Conservation (phyloP, 2,113 vertebrate species). For the mouse (Mus musculus) region DNA sequence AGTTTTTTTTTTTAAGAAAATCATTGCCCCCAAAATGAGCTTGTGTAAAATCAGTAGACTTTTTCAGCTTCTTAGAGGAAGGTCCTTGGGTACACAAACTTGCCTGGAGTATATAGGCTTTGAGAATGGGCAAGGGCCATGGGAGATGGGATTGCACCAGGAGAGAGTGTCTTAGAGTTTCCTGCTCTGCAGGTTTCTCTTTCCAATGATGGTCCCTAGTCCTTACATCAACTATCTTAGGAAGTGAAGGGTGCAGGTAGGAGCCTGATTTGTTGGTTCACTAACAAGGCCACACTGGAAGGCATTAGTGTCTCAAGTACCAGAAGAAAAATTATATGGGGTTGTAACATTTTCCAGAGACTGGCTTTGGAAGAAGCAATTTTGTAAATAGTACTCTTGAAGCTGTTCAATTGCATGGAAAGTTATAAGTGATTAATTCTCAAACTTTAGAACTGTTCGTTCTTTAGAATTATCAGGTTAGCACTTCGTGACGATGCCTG, state of each 20-base stretch:
- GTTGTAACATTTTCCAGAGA: slow-evolving; percentile 16
- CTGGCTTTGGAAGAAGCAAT: slow-evolving; percentile 16
- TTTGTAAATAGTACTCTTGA: slow-evolving; percentile 35
- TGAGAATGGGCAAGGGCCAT: background rate
- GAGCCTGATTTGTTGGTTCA: background rate
- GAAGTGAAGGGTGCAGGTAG: slow-evolving; percentile 1
- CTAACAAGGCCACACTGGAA: background rate
- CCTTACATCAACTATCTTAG: background rate
- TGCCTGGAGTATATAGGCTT: background rate
- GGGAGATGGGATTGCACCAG: background rate
- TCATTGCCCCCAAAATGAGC: background rate
- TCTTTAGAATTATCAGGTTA: background rate
- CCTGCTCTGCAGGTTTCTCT: background rate
- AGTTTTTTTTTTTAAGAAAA: background rate
- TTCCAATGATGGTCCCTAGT: background rate
- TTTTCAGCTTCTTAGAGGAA: slow-evolving; percentile 31
- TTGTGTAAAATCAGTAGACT: slow-evolving; percentile 11
- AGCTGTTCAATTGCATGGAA: slow-evolving; percentile 27
- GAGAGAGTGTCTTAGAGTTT: slow-evolving; percentile 7
- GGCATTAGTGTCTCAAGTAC: background rate
- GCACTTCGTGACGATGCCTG: background rate
- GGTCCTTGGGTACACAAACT: background rate
- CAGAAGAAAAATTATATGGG: background rate
- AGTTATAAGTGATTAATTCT: slow-evolving; percentile 26
- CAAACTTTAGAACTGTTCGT: slow-evolving; percentile 46